phyloP scores from a whole-genome alignment of 2,797 vertebrate species.

The Gobionotothen gibberifrons region DNA sequence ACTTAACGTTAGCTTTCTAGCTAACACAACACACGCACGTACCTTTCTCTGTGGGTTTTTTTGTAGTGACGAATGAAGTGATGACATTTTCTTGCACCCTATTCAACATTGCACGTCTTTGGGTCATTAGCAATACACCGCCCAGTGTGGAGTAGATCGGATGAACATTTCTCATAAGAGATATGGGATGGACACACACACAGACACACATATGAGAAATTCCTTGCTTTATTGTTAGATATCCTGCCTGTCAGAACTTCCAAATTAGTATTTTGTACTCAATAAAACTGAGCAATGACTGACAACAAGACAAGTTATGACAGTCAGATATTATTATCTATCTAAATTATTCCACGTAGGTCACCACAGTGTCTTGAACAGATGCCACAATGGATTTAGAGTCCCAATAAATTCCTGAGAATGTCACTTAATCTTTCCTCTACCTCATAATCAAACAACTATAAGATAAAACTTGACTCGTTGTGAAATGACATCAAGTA shows the following conservation, averaged over 20 bases:
- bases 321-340: not conserved
- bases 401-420: not conserved
- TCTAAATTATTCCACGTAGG: not conserved
- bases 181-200: no score
- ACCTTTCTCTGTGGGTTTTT: no score
- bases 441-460: not conserved
- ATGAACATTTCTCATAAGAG: no score
- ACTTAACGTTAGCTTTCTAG: no score
- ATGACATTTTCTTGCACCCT: no score
- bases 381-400: not conserved
- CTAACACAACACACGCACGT: no score
- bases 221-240: no score
- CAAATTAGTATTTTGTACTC: not conserved
- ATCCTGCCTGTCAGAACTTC: not conserved
- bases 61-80: no score
- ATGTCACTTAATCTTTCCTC: not conserved
- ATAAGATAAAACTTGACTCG: not conserved
- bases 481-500: not conserved
- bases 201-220: no score
- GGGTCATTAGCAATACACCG: no score
- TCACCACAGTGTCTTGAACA: not conserved
- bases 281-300: not conserved
- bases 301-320: not conserved
- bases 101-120: no score
- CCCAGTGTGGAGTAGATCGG: no score